phyloP scores from a whole-genome alignment of 2,113 vertebrate species.

The Brachyhypopomus gauderio region DNA sequence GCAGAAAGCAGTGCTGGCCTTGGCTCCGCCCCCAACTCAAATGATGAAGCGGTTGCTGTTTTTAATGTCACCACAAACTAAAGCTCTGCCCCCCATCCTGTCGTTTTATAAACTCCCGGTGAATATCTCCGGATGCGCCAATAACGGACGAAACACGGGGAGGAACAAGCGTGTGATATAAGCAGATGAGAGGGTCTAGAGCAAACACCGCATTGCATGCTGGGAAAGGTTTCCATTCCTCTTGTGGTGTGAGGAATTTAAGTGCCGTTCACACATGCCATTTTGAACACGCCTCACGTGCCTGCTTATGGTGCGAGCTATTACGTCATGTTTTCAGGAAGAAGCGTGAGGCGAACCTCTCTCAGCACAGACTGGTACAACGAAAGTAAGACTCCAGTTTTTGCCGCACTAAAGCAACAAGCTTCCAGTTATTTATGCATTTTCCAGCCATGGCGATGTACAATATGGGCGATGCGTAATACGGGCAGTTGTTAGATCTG shows the following conservation, averaged over 20 bases:
- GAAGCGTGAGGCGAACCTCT: no score
- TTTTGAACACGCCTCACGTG: no score
- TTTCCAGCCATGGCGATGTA: no score
- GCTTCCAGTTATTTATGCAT: no score
- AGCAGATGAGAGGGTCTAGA: conserved; percentile 10
- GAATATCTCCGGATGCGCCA: background rate
- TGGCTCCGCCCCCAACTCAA: background rate
- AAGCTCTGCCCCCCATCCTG: background rate
- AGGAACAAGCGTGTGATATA: background rate
- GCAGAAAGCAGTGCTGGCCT: conserved; percentile 17
- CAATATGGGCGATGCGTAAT: no score
- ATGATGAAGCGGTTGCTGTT: background rate
- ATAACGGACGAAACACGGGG: background rate
- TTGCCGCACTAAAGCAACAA: no score
- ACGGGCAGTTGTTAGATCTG: no score
- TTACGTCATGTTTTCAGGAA: no score
- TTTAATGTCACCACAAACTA: conserved; percentile 12
- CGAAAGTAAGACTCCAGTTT: no score
- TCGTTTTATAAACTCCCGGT: background rate
- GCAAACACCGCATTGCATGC: conserved; percentile 26
- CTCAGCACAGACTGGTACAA: no score
- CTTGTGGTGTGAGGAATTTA: background rate
- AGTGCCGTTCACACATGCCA: no score
- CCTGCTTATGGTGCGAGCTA: no score
- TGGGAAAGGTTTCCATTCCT: conserved; percentile 25